phyloP scores from a whole-genome alignment of 1,140 invertebrate genomes.

The Fopius arisanus region DNA sequence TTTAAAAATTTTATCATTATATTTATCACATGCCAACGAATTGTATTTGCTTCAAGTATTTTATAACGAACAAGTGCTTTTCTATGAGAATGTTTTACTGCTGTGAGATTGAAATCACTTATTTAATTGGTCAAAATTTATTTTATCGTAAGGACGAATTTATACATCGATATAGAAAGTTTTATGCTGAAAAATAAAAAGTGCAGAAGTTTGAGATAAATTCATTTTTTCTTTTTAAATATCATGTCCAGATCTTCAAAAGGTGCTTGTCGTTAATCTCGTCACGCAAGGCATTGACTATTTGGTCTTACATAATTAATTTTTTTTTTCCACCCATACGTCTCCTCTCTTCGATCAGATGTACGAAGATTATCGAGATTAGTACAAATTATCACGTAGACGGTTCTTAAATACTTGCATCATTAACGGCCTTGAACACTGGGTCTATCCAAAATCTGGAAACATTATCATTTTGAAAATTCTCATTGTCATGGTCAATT shows the following conservation, averaged over 20 bases:
- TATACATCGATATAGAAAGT: slow-evolving; percentile 9
- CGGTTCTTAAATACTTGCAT: not conserved
- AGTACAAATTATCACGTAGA: not conserved
- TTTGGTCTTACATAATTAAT: not conserved
- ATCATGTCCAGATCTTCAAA: not conserved
- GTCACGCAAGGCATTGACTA: not conserved
- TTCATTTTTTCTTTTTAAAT: not conserved
- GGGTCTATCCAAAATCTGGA: not conserved
- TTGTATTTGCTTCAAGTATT: slow-evolving; percentile 2
- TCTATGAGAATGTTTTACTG: not conserved
- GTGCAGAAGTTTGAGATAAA: slow-evolving; percentile 2
- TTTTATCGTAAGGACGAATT: slow-evolving; percentile 10
- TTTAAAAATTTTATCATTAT: not conserved
- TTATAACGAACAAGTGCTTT: slow-evolving; percentile 6
- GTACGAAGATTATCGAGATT: not conserved
- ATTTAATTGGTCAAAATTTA: slow-evolving; percentile 15
- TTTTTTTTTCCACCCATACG: not conserved
- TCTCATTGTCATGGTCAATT: slow-evolving; percentile 23
- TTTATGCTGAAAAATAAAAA: slow-evolving; percentile 4
- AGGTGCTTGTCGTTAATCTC: not conserved
- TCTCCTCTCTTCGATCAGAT: not conserved
- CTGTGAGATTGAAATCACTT: not conserved
- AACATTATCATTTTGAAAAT: not conserved
- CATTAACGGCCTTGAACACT: too few relatives aligned
- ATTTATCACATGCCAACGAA: slow-evolving; percentile 9